Evolutionary conservation across 2,888 invertebrate species (phyloP).

Genomic region (Pocota personata): DNA sequence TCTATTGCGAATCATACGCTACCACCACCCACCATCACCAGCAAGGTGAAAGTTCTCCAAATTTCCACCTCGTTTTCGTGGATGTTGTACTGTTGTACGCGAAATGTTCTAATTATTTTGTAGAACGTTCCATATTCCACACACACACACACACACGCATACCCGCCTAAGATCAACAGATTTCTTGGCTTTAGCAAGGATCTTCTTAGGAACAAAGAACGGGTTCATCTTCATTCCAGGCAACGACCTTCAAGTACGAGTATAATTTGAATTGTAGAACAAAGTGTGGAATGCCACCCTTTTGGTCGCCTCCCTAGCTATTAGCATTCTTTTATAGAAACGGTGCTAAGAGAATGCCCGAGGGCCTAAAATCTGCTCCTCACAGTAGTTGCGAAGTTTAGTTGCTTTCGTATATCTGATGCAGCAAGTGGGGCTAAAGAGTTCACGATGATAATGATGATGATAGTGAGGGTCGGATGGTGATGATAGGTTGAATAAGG

Average conservation of each 20-base stretch:
- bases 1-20: not conserved
- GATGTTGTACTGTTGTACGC: not conserved
- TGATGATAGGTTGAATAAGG: conserved; percentile 50
- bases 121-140: conserved; percentile 14
- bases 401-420: conserved; percentile 7
- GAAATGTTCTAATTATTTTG: conserved; percentile 60
- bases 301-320: not conserved
- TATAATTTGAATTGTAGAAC: conserved; percentile 61
- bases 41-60: conserved; percentile 35
- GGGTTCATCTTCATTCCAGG: conserved; percentile 27
- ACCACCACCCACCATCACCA: not conserved
- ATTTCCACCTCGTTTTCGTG: conserved; percentile 51
- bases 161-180: conserved; percentile 56
- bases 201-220: not conserved
- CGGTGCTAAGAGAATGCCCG: conserved; percentile 14
- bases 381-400: not conserved
- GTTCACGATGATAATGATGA: conserved; percentile 22
- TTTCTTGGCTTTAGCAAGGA: conserved; percentile 31
- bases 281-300: conserved; percentile 14
- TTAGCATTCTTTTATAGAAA: conserved; percentile 26
- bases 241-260: conserved; percentile 59
- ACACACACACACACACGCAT: not conserved
- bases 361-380: conserved; percentile 14
- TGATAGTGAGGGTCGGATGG: not conserved
- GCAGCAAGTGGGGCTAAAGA: conserved; percentile 24